phyloP scores from a whole-genome alignment of 2,113 vertebrate species.

The Erythrolamprus reginae region DNA sequence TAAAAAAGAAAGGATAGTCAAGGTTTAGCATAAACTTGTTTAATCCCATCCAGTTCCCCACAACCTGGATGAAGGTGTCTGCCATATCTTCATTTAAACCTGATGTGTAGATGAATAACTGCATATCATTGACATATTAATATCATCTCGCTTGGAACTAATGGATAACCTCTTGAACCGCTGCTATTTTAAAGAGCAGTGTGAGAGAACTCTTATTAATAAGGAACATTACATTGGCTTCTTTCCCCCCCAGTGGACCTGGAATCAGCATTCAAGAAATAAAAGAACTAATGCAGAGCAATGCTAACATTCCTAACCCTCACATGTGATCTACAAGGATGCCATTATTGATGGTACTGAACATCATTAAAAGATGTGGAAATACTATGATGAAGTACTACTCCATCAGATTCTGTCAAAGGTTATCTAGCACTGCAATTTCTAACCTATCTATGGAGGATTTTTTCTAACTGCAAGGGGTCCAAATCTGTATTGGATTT shows the following conservation, averaged over 20 bases:
- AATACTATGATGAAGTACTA: neutral
- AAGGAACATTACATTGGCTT: neutral
- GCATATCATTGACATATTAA: neutral
- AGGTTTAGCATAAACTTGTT: neutral
- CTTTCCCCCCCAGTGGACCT: neutral
- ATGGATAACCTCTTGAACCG: neutral
- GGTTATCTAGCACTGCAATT: neutral
- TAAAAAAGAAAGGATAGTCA: neutral
- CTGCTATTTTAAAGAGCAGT: too few relatives aligned
- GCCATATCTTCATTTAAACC: neutral
- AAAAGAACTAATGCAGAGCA: neutral
- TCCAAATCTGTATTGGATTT: neutral
- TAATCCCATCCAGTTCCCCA: neutral
- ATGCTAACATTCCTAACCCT: neutral
- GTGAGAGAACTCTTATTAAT: neutral
- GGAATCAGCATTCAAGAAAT: neutral
- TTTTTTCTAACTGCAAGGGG: neutral
- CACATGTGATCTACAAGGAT: neutral
- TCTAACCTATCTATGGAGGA: neutral
- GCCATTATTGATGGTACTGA: neutral
- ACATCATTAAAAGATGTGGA: neutral
- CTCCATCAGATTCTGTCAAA: neutral
- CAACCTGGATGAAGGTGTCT: neutral
- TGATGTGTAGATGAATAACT: neutral
- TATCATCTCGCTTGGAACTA: neutral